phyloP scores from a whole-genome alignment of 64 coral and sea anemone species.

The Pocillopora verrucosa region DNA sequence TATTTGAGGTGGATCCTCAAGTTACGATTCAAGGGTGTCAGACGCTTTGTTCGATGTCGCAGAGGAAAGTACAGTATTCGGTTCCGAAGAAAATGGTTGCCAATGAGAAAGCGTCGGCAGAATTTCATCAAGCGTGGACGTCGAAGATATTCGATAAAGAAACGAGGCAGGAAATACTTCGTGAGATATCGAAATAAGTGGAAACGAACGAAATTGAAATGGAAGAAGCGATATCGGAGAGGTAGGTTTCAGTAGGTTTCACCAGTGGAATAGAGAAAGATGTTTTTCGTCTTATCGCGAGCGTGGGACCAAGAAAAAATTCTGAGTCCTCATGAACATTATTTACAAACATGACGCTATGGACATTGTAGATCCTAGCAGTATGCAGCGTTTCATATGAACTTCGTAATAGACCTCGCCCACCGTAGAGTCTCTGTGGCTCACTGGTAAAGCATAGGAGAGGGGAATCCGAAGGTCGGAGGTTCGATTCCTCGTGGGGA shows the following conservation, averaged over 20 bases:
- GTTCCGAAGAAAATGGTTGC: background rate
- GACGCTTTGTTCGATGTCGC: background rate
- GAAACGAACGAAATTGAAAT: background rate
- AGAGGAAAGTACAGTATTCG: background rate
- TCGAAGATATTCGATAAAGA: background rate
- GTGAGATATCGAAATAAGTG: background rate
- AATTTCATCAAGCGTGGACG: background rate
- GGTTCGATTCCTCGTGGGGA: no score
- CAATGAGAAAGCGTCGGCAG: background rate
- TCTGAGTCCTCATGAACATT: no score
- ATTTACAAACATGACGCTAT: no score
- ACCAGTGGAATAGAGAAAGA: background rate
- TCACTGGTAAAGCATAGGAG: no score
- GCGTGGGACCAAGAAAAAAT: no score
- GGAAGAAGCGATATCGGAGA: background rate
- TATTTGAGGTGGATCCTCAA: constrained; percentile 7
- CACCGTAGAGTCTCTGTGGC: no score
- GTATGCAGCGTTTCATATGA: no score
- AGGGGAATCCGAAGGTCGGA: no score
- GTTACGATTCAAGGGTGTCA: constrained; percentile 6
- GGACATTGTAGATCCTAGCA: no score
- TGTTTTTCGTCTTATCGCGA: no score
- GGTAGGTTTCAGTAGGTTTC: background rate
- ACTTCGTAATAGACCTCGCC: no score
- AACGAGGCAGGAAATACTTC: background rate